Base-by-base conservation (phyloP, 2,797 vertebrate species). In the Erethizon dorsatum region DNA sequence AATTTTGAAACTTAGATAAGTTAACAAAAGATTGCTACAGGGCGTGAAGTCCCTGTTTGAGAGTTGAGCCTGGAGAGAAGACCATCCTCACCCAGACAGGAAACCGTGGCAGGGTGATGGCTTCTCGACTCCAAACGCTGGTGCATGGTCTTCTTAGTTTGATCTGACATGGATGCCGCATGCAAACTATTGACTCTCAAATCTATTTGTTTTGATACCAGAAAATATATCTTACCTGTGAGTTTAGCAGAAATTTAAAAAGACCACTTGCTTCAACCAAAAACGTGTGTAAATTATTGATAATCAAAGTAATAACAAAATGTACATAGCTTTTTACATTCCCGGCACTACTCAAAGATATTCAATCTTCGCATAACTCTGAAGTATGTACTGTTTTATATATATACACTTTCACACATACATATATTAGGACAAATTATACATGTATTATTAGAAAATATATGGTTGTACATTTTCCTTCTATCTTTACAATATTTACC, bases 271-370 rank as follows among this genome's bases (percentile, higher is more conserved):
- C 14, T n/a, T 77, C 22, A 45, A 73, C 24, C 37, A 18, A 80
- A 91, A 88, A 22, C 26, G 88, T 78, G 71, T 28, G 79, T 52
- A 71, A 83, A 28, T 88, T 0, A 63, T 22, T 4, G 1, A 88
- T 65, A 82, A 85, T 37, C 12, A 82, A 69, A 94, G 33, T 77
- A 61, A 13, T 75, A 79, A 90, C n/a, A 91, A 90, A 90, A 85
- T 57, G 11, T 37, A 71, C n/a, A 5, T 1, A 26, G 4, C 28
- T 31, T 91, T 94, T 91, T 77, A 65, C 50, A 8, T 80, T 85
- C 18, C 11, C 71, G 37, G 1, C 5, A 82, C 47, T 45, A 9
- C 31, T 93, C 20, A 75, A 71, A 94, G 15, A 31, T 45, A 79
- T 37, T 56, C 31, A 82, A 33, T 57, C 9, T 22, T 93, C 24